Conservation (phyloP, 2,888 invertebrate genomes). For the Caenorhabditis sp. region DNA sequence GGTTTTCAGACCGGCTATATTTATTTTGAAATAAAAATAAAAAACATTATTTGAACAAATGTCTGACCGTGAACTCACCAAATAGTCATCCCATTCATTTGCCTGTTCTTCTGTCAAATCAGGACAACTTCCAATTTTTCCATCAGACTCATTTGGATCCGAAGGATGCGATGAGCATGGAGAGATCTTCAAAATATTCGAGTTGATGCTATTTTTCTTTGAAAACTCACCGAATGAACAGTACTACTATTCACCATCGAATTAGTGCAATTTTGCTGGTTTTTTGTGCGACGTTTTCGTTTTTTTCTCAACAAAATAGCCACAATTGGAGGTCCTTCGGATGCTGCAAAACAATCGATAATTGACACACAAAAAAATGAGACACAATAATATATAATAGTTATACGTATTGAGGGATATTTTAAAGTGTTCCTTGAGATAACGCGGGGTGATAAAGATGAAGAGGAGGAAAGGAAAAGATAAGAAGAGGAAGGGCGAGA, state of each 20-base stretch:
- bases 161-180: constrained; percentile 47
- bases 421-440: constrained; percentile 7
- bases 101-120: constrained; percentile 42
- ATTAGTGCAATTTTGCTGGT: constrained; percentile 24
- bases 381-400: constrained; percentile 21
- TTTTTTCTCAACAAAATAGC: constrained; percentile 64
- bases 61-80: constrained; percentile 2
- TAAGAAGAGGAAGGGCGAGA: constrained; percentile 6
- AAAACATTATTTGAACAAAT: too few species aligned
- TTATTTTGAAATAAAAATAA: too few species aligned
- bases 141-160: constrained; percentile 35
- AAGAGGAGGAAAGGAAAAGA: constrained; percentile 26
- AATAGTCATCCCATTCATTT: constrained; percentile 61
- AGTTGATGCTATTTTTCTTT: neutral
- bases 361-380: neutral
- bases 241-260: constrained; percentile 32
- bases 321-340: constrained; percentile 61
- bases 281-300: constrained; percentile 54
- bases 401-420: constrained; percentile 1
- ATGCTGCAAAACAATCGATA: constrained; percentile 46
- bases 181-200: constrained; percentile 27
- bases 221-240: constrained; percentile 25
- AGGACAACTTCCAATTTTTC: neutral
- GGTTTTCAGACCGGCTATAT: too few species aligned
- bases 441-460: constrained; percentile 6